Evolutionary conservation across 2,888 invertebrate genomes (phyloP).

Genomic region (Anarsia innoxiella): DNA sequence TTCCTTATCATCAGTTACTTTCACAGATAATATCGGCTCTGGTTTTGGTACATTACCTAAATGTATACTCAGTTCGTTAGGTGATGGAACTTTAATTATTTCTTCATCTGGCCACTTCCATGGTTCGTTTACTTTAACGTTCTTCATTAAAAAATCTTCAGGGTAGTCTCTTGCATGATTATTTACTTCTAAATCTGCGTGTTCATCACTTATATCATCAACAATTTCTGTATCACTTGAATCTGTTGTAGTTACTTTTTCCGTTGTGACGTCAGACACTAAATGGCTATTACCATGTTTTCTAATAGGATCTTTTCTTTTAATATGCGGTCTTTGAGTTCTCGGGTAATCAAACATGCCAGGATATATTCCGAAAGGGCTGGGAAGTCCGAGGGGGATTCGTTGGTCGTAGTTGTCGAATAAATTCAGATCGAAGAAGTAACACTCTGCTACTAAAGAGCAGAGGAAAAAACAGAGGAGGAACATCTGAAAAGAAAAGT

Average conservation of each 20-base stretch:
- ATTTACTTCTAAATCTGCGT: too few species aligned
- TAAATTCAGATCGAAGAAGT: constrained; percentile 3
- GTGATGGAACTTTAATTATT: not conserved
- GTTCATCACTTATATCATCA: not conserved
- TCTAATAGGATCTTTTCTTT: not conserved
- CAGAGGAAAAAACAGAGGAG: constrained; percentile 4
- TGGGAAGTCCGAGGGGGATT: not conserved
- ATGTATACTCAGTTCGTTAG: not conserved
- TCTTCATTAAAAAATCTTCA: constrained; percentile 3
- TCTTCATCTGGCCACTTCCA: not conserved
- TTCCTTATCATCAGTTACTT: not conserved
- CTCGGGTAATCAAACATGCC: not conserved
- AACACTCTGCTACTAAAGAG: constrained; percentile 4
- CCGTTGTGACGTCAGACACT: not conserved
- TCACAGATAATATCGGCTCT: not conserved
- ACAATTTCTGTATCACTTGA: not conserved
- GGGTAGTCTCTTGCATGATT: not conserved
- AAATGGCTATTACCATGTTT: not conserved
- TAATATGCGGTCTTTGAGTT: too few species aligned
- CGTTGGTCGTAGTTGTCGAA: constrained; percentile 1
- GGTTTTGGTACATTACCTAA: not conserved
- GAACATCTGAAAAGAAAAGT: constrained; percentile 1
- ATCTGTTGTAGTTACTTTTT: not conserved
- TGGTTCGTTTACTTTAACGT: constrained; percentile 1
- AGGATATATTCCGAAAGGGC: not conserved